Evolutionary conservation across 2,113 vertebrate species (phyloP).

Genomic region (Phodopus roborovskii): DNA sequence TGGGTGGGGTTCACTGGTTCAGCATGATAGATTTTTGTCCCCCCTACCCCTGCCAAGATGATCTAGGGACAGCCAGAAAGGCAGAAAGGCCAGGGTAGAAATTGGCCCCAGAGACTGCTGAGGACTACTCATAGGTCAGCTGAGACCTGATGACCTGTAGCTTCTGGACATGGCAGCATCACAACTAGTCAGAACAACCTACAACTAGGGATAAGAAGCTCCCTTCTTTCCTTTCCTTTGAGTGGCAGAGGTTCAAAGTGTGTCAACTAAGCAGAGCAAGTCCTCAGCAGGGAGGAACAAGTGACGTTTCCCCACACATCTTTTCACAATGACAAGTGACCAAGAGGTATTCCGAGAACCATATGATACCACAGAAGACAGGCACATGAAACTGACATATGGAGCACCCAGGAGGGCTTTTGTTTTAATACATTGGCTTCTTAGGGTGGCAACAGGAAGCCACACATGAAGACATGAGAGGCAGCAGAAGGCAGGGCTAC

Average conservation of each 20-base stretch:
- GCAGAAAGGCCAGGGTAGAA: background rate
- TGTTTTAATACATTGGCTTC: background rate
- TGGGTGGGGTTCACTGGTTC: background rate
- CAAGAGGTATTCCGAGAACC: background rate
- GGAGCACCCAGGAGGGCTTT: background rate
- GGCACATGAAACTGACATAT: background rate
- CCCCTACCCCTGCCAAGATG: background rate
- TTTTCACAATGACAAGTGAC: background rate
- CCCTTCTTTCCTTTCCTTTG: background rate
- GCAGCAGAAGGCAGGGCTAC: conserved; percentile 77
- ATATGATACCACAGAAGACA: background rate
- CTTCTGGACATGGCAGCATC: background rate
- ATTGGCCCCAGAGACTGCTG: background rate
- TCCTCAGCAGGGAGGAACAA: background rate
- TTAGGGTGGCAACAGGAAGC: background rate
- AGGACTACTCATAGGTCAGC: background rate
- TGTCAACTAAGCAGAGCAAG: background rate
- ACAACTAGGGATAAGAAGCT: background rate
- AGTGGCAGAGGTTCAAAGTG: background rate
- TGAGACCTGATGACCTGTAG: background rate
- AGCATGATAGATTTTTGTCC: too few relatives aligned
- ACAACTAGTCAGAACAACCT: background rate
- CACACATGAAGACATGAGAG: background rate
- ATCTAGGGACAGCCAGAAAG: too few relatives aligned
- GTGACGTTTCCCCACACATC: background rate